Evolutionary conservation across 2,888 invertebrate species (phyloP).

Genomic region (Dicroscelio sp.): DNA sequence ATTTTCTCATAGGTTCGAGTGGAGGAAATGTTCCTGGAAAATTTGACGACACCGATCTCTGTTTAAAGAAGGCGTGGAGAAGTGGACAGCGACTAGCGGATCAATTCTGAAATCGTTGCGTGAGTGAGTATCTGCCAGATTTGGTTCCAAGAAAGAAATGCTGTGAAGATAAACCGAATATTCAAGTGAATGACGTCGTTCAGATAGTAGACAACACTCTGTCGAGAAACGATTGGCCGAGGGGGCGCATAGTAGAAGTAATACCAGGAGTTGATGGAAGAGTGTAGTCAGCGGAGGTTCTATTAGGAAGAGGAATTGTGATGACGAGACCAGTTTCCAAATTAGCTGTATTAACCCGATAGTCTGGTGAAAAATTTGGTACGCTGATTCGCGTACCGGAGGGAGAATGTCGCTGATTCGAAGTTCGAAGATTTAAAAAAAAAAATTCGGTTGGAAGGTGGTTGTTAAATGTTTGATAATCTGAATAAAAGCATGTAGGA

Average conservation of each 20-base stretch:
- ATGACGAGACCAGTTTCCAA: constrained; percentile 28
- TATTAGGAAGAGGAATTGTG: constrained; percentile 14
- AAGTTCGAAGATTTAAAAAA: too few relatives aligned
- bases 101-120: constrained; percentile 49
- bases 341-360: constrained; percentile 10
- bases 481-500: too few relatives aligned
- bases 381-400: constrained; percentile 32
- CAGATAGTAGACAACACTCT: constrained; percentile 8
- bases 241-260: constrained; percentile 23
- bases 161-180: background rate
- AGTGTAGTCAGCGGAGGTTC: constrained; percentile 1
- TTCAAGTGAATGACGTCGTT: constrained; percentile 15
- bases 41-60: constrained; percentile 22
- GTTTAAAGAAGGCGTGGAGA: constrained; percentile 37
- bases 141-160: constrained; percentile 30
- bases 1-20: constrained; percentile 45
- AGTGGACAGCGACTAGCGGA: constrained; percentile 32
- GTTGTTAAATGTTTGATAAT: too few relatives aligned
- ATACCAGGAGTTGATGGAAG: constrained; percentile 30
- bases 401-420: constrained; percentile 10
- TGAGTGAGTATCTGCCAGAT: constrained; percentile 36
- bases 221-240: constrained; percentile 22
- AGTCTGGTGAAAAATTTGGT: too few relatives aligned
- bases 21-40: background rate
- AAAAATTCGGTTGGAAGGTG: too few relatives aligned